phyloP scores from a whole-genome alignment of 2,888 invertebrate genomes.

The Trissolcus brochymenae region DNA sequence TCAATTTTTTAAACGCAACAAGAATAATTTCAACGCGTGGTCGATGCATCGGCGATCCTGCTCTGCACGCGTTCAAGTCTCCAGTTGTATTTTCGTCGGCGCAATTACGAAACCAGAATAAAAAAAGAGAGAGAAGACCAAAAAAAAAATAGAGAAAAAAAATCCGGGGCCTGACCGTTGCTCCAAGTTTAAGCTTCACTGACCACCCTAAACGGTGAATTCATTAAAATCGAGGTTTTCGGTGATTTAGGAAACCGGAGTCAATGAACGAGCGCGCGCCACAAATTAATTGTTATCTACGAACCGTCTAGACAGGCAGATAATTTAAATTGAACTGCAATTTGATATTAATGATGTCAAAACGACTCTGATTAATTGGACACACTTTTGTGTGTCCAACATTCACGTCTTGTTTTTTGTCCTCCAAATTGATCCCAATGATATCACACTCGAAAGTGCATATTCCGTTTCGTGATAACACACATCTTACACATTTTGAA shows the following conservation, averaged over 20 bases:
- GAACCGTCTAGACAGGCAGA: not conserved
- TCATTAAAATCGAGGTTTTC: constrained; percentile 12
- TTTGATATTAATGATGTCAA: not conserved
- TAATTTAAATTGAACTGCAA: not conserved
- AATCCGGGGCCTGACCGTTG: not conserved
- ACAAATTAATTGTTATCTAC: no score
- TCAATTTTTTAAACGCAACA: not conserved
- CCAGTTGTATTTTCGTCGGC: constrained; percentile 16
- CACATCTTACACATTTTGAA: constrained; percentile 28
- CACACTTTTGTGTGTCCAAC: not conserved
- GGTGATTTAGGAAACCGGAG: not conserved
- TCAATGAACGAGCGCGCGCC: constrained; percentile 9
- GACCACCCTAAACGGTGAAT: constrained; percentile 45
- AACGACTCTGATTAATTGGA: not conserved
- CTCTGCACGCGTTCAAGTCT: constrained; percentile 42
- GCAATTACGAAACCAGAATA: constrained; percentile 20
- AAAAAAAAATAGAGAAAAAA: no score
- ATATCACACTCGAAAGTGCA: no score
- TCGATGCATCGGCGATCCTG: not conserved
- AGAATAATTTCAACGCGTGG: not conserved
- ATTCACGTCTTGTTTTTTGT: not conserved
- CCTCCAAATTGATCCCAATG: no score
- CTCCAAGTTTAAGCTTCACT: constrained; percentile 43
- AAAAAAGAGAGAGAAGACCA: no score
- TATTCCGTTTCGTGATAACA: constrained; percentile 8